Evolutionary conservation across 2,888 invertebrate species (phyloP), one percentile per base, ranked within the genome.

Genomic region (Aproaerema taeniolella): DNA sequence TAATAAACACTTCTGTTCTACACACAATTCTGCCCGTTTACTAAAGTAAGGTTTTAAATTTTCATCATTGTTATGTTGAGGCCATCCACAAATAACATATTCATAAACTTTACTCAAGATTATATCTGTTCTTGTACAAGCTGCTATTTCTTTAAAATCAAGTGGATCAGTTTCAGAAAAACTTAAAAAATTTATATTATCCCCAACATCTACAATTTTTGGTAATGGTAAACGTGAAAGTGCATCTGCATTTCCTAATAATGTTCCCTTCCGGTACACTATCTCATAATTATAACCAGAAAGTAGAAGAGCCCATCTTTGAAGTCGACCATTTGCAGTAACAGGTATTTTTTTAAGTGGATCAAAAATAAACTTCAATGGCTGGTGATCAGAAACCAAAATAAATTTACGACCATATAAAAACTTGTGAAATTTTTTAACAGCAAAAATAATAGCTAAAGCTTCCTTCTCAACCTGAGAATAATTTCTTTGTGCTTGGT

Each of bases 381-480:
- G 31, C 10, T 15, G 14, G 13, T 31, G 16, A 15, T 31, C 15
- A n/a, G 31, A 15, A 30, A 16, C 43, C 29, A 44, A 29, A 8
- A 20, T 29, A 7, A 39, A 15, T 16, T 39, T 34, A 8, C 32
- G 2, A n/a, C 43, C 33, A 24, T 28, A 24, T 8, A 42, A 10
- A 15, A 32, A 41, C 13, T 43, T 42, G 38, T 66, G 57, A 45
- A 72, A 70, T 45, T 61, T 55, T 30, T 57, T 55, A 6, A 20
- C 5, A 6, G 5, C 20, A 20, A 20, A 20, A 20, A 20, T 20
- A 7, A 20, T 20, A 20, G 20, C 20, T 3, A 72, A 50, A 11
- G 66, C 69, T 47, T 54, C 57, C 11, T 49, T 46, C 16, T 56
- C 54, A 13, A 58, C 41, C 31, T 56, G 54, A 2, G 50, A 63